Evolutionary conservation across 2,113 vertebrate genomes (phyloP).

Genomic region (Mola mola): DNA sequence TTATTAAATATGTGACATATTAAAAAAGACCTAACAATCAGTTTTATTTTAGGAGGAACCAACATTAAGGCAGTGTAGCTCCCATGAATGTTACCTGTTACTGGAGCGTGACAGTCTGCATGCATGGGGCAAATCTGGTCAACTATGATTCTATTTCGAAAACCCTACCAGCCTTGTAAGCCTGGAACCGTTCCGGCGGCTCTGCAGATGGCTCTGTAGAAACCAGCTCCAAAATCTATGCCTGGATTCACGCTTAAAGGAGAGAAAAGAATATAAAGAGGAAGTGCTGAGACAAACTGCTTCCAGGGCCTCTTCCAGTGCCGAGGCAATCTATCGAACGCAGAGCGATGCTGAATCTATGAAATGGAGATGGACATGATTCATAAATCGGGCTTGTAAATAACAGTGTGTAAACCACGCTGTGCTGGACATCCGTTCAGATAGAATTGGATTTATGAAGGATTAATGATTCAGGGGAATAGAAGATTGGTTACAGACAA

Average conservation of each 20-base stretch:
- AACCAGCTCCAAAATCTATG: conserved; percentile 50
- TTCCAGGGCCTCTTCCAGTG: conserved; percentile 32
- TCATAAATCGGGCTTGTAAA: conserved; percentile 43
- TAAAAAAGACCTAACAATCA: no score
- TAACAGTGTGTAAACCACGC: conserved; percentile 29
- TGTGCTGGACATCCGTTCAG: conserved; percentile 31
- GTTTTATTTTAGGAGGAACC: neutral
- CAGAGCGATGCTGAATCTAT: conserved; percentile 31
- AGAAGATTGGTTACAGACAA: conserved; percentile 45
- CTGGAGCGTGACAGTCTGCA: conserved; percentile 9
- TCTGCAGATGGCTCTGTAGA: conserved; percentile 63
- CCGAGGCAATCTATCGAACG: conserved; percentile 39
- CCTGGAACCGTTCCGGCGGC: conserved; percentile 53
- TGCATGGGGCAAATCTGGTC: conserved; percentile 47
- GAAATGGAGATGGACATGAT: conserved; percentile 46
- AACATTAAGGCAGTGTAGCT: neutral
- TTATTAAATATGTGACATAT: no score
- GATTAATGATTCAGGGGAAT: conserved; percentile 47
- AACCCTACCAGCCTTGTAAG: conserved; percentile 35
- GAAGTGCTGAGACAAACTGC: conserved; percentile 38
- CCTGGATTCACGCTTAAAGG: conserved; percentile 30
- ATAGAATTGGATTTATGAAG: conserved; percentile 42
- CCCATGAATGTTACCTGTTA: conserved; percentile 19
- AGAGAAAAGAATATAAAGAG: conserved; percentile 9
- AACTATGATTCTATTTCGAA: conserved; percentile 54